Percentiles rank a stretch among this genome's conserved stretches.
Evolutionary conservation across 2,888 invertebrate species (phyloP).

Genomic region (Mythimna pallens): DNA sequence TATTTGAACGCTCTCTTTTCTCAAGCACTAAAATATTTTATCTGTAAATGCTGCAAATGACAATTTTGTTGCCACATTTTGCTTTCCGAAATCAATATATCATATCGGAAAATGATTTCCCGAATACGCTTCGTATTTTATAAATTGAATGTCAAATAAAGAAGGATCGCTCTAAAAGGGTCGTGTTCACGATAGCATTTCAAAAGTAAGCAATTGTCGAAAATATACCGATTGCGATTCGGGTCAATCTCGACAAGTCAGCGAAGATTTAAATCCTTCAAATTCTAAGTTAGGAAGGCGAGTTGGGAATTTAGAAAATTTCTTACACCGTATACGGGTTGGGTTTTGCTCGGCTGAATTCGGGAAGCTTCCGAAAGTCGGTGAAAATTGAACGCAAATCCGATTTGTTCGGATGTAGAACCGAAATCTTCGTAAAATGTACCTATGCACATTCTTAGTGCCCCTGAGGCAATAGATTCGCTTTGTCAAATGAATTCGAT

Average conservation of each 20-base stretch:
- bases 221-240: slow-evolving; percentile 69
- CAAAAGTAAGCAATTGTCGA: slow-evolving; percentile 55
- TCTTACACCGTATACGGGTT: slow-evolving; percentile 79
- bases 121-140: slow-evolving; percentile 32
- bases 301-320: slow-evolving; percentile 77
- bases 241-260: slow-evolving; percentile 77
- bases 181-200: slow-evolving; percentile 36
- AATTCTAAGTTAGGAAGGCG: slow-evolving; percentile 78
- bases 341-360: slow-evolving; percentile 79
- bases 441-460: slow-evolving; percentile 72
- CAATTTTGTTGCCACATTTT: slow-evolving; percentile 50
- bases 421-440: slow-evolving; percentile 78
- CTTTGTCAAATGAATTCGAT: slow-evolving; percentile 29
- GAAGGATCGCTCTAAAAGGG: slow-evolving; percentile 17
- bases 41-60: slow-evolving; percentile 62
- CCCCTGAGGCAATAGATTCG: slow-evolving; percentile 51
- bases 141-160: slow-evolving; percentile 45
- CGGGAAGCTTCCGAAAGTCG: slow-evolving; percentile 83
- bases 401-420: slow-evolving; percentile 83
- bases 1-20: slow-evolving; percentile 69
- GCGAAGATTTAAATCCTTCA: slow-evolving; percentile 82
- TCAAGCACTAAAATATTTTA: slow-evolving; percentile 65
- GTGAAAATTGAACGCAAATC: slow-evolving; percentile 89
- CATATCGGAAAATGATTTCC: slow-evolving; percentile 43
- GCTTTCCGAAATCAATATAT: slow-evolving; percentile 51